phyloP scores from a whole-genome alignment of 1,140 invertebrate species.

The Calycopis cecrops region DNA sequence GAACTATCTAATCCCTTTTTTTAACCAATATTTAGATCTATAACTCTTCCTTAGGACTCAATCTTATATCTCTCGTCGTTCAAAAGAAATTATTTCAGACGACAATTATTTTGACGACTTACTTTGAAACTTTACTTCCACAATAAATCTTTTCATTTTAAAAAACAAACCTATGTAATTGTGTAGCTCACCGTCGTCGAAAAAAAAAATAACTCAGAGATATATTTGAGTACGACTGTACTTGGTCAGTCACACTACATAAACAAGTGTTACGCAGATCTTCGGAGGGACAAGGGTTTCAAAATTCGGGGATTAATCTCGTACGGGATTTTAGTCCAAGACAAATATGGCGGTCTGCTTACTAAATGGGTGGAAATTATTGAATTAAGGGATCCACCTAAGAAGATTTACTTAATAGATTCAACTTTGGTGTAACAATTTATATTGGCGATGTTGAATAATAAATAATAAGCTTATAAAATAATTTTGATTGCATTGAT shows the following conservation, averaged over 20 bases:
- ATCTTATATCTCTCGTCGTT: no score
- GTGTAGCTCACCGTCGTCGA: no score
- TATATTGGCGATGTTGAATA: no score
- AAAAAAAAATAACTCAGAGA: no score
- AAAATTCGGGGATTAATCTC: conserved; percentile 28
- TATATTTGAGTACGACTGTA: conserved; percentile 7
- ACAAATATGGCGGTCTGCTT: conserved; percentile 27
- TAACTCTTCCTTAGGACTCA: no score
- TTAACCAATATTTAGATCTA: neutral
- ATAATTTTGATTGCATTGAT: no score
- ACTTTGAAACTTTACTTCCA: no score
- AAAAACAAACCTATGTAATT: no score
- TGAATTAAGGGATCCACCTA: conserved; percentile 31
- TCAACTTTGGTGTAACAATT: neutral
- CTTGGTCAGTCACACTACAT: conserved; percentile 16
- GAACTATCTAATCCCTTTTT: neutral
- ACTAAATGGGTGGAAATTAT: conserved; percentile 31
- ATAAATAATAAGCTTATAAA: no score
- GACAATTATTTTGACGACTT: no score
- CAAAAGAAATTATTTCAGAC: no score
- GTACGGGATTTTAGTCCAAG: conserved; percentile 27
- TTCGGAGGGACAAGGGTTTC: conserved; percentile 24
- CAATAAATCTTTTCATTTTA: no score
- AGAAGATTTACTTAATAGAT: conserved; percentile 5
- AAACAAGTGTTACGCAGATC: conserved; percentile 17